These are phyloP conservation scores for Eumaeus atala DNA, from an alignment of 1,140 invertebrate species.

Conservation along the genomic window DNA sequence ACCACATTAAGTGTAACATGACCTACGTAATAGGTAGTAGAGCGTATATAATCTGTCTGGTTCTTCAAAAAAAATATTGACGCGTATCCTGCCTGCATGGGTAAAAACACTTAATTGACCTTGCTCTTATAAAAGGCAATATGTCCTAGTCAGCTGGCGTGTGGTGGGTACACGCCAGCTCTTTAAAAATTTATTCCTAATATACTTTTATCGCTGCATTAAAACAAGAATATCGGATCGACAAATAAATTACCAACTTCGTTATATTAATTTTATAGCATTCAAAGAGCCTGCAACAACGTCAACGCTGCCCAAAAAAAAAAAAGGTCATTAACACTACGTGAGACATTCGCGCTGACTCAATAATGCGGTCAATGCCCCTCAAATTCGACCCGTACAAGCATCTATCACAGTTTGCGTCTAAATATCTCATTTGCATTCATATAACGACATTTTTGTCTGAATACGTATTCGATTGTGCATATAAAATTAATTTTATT, in stretches of 20 bases:
- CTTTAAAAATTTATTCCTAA: no score
- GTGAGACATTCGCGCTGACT: conserved; percentile 70
- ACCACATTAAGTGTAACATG: no score
- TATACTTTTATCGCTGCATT: no score
- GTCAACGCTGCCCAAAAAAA: conserved; percentile 65
- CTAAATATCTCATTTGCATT: conserved; percentile 4
- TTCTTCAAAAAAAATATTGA: no score
- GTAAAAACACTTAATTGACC: no score
- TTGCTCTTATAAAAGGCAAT: no score
- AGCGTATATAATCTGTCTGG: no score
- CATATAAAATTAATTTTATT: neutral
- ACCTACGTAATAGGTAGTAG: no score
- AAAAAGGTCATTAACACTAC: conserved; percentile 71
- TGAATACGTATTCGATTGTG: neutral
- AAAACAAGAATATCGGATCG: conserved; percentile 10
- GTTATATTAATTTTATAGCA: conserved; percentile 18
- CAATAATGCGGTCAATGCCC: conserved; percentile 69
- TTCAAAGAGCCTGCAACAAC: conserved; percentile 21
- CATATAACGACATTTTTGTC: neutral
- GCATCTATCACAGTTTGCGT: conserved; percentile 42
- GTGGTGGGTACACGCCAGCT: no score
- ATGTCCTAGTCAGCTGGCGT: no score
- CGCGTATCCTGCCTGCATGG: no score
- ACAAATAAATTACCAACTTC: neutral
- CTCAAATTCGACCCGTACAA: conserved; percentile 45